Evolutionary conservation across 2,797 vertebrate species (phyloP).

Genomic region (Thamnophis elegans): DNA sequence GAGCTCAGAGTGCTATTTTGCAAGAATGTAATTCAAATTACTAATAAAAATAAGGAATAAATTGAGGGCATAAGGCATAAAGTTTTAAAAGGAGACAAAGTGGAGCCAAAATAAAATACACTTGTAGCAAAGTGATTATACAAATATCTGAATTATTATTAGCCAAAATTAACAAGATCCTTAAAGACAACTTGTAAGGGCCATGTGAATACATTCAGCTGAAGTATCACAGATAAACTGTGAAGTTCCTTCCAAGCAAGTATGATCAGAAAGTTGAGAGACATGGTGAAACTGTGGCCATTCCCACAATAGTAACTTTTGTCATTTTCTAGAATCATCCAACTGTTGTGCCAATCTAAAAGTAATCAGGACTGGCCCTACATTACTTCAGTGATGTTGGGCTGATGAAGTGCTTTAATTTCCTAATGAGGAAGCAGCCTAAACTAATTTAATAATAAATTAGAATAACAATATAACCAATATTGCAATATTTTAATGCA

Average conservation of each 20-base stretch:
- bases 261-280: not conserved
- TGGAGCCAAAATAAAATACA: not conserved
- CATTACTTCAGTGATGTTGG: no score
- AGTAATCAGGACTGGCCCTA: no score
- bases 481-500: no score
- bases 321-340: not conserved
- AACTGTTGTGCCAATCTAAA: not conserved
- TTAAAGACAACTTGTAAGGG: not conserved
- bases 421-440: no score
- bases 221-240: not conserved
- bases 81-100: not conserved
- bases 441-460: no score
- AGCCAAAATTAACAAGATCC: not conserved
- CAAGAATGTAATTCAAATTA: not conserved
- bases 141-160: not conserved
- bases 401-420: no score
- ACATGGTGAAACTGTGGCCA: not conserved
- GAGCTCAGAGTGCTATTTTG: not conserved
- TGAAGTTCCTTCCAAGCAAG: not conserved
- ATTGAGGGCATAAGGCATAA: not conserved
- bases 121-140: not conserved
- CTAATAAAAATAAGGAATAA: not conserved
- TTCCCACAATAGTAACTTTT: not conserved
- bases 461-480: no score
- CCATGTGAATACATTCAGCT: not conserved